phyloP scores from a whole-genome alignment of 2,888 invertebrate genomes.

The Melinaea marsaeus region DNA sequence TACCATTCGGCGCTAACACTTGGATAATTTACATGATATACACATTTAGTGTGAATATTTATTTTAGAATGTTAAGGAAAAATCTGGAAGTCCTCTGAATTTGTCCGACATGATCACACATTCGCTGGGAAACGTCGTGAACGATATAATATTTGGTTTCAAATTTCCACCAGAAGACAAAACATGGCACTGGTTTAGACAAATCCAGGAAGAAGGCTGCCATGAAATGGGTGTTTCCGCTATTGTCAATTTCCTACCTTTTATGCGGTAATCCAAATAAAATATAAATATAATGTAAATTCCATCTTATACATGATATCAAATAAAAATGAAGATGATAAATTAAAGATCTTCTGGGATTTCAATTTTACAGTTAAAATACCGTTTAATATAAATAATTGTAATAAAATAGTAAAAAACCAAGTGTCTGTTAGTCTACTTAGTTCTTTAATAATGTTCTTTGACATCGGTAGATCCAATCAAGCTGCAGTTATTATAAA shows the following conservation, averaged over 20 bases:
- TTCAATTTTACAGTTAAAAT: no score
- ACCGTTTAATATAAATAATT: no score
- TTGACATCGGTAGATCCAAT: no score
- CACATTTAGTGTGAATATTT: constrained; percentile 28
- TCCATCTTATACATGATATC: no score
- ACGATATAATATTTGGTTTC: constrained; percentile 86
- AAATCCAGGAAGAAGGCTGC: constrained; percentile 89
- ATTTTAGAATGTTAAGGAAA: constrained; percentile 54
- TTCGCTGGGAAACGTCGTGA: constrained; percentile 86
- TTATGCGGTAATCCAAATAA: constrained; percentile 78
- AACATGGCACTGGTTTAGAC: constrained; percentile 86
- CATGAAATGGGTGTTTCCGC: constrained; percentile 90
- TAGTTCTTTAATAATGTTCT: no score
- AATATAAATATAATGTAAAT: no score
- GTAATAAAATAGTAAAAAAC: no score
- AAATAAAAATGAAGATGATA: no score
- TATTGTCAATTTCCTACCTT: constrained; percentile 89
- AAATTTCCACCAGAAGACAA: constrained; percentile 82
- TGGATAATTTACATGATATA: constrained; percentile 19
- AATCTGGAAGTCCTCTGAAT: constrained; percentile 59
- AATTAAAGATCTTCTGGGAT: no score
- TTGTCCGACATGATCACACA: constrained; percentile 79
- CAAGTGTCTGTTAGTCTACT: no score
- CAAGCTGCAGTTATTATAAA: no score
- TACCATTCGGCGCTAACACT: constrained; percentile 2